Evolutionary conservation across 2,888 invertebrate species (phyloP), one percentile per base, ranked within the genome.

Genomic region (Calliphora vomitoria): DNA sequence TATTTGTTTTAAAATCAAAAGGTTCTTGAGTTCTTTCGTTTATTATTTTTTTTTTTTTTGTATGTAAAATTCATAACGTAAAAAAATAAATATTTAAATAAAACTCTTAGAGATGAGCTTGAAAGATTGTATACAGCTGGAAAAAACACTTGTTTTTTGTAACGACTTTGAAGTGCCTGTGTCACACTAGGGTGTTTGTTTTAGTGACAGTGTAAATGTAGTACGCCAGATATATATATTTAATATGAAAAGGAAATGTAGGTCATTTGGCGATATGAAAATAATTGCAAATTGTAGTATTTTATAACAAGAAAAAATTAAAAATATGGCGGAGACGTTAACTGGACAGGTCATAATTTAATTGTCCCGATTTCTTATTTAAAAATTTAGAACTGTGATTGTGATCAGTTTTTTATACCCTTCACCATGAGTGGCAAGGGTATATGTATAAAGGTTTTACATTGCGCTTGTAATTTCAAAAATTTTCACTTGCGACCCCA

Each of bases 1-100:
- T 62, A 62, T 62, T 62, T 35, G n/a, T 62, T 62, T 62, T 62
- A 8, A 38, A 35, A 62, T 62, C n/a, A 62, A 62, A 62, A 62
- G 62, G 62, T 62, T 62, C 60, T 60, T 2, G 60, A 20, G 20
- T 20, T 35, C 35, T 35, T 35, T 35, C 35, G 35, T 35, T 6
- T 15, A 11, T n/a, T n/a, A n/a, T n/a, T n/a, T n/a, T n/a, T n/a
- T n/a, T n/a, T n/a, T 5, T 58, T 55, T 60, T 20, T 58, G 4
- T 58, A 25, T 31, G 8, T 58, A 58, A 10, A 11, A 58, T 1
- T 20, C 10, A 31, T 31, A 13, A 25, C 4, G 13, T 25, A 58
- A 18, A 58, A 35, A 58, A 58, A 58, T 58, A 35, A 62, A 62
- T 62, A 35, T 35, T 62, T 62, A 35, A 35, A 35, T 38, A 62